Conservation (phyloP, 2,113 vertebrate genomes). For the Passer montanus region DNA sequence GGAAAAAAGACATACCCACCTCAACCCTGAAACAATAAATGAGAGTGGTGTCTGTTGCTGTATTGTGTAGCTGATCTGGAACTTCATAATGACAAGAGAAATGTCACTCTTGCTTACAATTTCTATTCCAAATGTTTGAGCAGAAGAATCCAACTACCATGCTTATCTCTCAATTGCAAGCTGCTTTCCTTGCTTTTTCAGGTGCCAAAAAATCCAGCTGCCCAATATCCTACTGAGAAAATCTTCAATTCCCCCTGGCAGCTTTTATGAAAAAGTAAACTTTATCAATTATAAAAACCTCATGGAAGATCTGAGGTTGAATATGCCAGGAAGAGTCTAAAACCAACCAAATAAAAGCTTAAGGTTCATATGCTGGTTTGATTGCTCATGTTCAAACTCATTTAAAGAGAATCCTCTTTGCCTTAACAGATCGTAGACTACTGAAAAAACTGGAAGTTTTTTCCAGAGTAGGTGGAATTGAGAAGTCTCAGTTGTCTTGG, state of each 20-base stretch:
- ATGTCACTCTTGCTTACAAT: not conserved
- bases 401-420: not conserved
- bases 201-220: constrained; percentile 8
- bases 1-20: not conserved
- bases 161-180: constrained; percentile 27
- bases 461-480: not conserved
- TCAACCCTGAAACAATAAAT: not conserved
- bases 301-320: not conserved
- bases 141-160: not conserved
- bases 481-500: not conserved
- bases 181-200: not conserved
- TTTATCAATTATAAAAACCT: not conserved
- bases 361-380: not conserved
- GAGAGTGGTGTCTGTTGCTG: not conserved
- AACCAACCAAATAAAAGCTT: not conserved
- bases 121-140: not conserved
- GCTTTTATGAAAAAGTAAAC: not conserved
- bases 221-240: not conserved
- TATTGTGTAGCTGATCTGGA: not conserved
- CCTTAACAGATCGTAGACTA: not conserved
- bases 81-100: not conserved
- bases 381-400: not conserved
- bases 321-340: not conserved
- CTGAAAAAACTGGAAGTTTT: not conserved
- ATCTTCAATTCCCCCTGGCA: not conserved